These are phyloP conservation scores for Allygus modestus DNA, from an alignment of 2,888 invertebrate genomes.

Conservation along the genomic window DNA sequence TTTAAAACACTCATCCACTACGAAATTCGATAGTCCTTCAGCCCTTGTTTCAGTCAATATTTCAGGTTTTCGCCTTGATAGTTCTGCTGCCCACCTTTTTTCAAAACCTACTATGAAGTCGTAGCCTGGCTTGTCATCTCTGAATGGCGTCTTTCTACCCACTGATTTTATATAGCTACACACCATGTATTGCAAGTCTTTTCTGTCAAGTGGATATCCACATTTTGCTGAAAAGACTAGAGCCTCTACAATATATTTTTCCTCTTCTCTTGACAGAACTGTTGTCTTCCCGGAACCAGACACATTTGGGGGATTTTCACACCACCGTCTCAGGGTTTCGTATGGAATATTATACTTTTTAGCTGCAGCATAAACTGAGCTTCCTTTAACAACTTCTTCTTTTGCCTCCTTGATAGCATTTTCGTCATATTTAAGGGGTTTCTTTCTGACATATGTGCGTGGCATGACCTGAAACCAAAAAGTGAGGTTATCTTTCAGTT, in stretches of 20 bases:
- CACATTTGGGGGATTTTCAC: slow-evolving; percentile 69
- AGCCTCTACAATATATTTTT: slow-evolving; percentile 10
- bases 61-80: slow-evolving; percentile 21
- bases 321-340: slow-evolving; percentile 23
- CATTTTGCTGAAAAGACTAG: neutral
- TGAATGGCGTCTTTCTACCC: slow-evolving; percentile 1
- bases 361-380: slow-evolving; percentile 16
- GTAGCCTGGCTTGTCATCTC: neutral
- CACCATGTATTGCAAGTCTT: slow-evolving; percentile 9
- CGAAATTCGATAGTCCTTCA: neutral
- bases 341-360: neutral
- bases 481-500: slow-evolving; percentile 41
- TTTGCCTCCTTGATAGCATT: neutral
- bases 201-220: neutral
- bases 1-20: neutral
- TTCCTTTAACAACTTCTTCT: slow-evolving; percentile 24
- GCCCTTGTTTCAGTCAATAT: slow-evolving; percentile 18
- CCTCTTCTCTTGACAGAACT: neutral
- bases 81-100: slow-evolving; percentile 12
- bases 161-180: slow-evolving; percentile 7
- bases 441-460: slow-evolving; percentile 19
- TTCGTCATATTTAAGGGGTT: slow-evolving; percentile 22
- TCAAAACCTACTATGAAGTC: slow-evolving; percentile 7
- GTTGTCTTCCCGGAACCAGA: neutral
- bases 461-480: slow-evolving; percentile 41